Conservation (phyloP, 2,113 vertebrate species). For the Neodontobutis hainanensis region DNA sequence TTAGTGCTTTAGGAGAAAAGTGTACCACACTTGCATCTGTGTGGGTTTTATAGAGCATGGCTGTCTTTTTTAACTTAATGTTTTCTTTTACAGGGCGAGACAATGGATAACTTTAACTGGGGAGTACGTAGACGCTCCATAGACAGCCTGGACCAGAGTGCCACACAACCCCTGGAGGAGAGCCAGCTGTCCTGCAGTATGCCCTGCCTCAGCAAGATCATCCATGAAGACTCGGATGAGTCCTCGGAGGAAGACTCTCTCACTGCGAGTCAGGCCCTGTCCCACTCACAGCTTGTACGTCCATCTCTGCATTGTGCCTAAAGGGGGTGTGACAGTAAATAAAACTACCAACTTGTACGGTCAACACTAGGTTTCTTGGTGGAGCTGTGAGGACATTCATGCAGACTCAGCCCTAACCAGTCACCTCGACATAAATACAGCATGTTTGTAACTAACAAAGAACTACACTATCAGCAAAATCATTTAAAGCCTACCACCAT, state of each 20-base stretch:
- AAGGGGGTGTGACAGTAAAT: too few species aligned
- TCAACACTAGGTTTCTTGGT: too few species aligned
- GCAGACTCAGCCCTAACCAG: too few species aligned
- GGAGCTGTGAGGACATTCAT: too few species aligned
- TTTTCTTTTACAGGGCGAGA: constrained; percentile 87
- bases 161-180: constrained; percentile 88
- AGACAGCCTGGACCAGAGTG: constrained; percentile 92
- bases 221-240: constrained; percentile 89
- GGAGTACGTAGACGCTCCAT: constrained; percentile 92
- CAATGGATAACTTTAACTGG: constrained; percentile 98
- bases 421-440: too few species aligned
- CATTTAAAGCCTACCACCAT: too few species aligned
- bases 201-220: constrained; percentile 85
- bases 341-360: too few species aligned
- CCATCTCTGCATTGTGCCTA: constrained; percentile 9
- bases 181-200: constrained; percentile 87
- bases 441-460: too few species aligned
- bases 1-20: too few species aligned
- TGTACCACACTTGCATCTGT: constrained; percentile 26
- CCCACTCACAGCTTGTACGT: constrained; percentile 87
- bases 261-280: constrained; percentile 87
- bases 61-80: neutral
- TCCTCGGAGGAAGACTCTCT: constrained; percentile 95
- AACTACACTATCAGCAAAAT: too few species aligned
- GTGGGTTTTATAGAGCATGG: constrained; percentile 8